phyloP scores from a whole-genome alignment of 2,113 vertebrate genomes.

The Copsychus sechellarum region DNA sequence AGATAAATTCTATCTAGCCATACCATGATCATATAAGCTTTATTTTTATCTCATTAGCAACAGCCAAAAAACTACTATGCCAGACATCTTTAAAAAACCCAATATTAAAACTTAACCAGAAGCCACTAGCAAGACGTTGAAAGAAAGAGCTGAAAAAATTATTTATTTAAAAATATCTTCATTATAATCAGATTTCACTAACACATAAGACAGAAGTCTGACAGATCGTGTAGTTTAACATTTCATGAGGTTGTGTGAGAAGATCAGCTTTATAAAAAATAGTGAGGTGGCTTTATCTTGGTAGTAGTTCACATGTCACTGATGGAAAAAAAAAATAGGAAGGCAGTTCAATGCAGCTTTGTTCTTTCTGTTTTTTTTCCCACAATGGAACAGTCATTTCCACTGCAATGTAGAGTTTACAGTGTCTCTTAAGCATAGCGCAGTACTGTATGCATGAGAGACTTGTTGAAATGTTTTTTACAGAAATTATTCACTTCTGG shows the following conservation, averaged over 20 bases:
- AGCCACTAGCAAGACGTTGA: background rate
- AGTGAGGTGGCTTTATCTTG: background rate
- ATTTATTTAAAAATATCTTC: background rate
- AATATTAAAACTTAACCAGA: background rate
- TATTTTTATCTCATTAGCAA: background rate
- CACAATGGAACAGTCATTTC: background rate
- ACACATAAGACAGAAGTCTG: background rate
- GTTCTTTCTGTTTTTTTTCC: background rate
- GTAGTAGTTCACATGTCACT: background rate
- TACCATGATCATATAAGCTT: background rate
- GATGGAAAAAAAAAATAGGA: background rate
- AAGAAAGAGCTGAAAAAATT: background rate
- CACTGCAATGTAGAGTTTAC: rapidly evolving
- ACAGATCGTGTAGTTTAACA: background rate
- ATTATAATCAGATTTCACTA: background rate
- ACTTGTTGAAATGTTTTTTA: background rate
- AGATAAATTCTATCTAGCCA: background rate
- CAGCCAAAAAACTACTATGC: background rate
- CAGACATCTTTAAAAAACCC: background rate
- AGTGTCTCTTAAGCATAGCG: background rate
- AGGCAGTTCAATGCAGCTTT: background rate
- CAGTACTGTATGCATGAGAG: background rate
- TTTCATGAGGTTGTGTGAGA: background rate
- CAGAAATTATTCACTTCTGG: background rate
- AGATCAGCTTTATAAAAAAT: background rate